A percentile compares a stretch with the other conserved stretches of the same genome.
Evolutionary conservation across 1,140 invertebrate genomes (phyloP).

Genomic region (Megalonaias nervosa): DNA sequence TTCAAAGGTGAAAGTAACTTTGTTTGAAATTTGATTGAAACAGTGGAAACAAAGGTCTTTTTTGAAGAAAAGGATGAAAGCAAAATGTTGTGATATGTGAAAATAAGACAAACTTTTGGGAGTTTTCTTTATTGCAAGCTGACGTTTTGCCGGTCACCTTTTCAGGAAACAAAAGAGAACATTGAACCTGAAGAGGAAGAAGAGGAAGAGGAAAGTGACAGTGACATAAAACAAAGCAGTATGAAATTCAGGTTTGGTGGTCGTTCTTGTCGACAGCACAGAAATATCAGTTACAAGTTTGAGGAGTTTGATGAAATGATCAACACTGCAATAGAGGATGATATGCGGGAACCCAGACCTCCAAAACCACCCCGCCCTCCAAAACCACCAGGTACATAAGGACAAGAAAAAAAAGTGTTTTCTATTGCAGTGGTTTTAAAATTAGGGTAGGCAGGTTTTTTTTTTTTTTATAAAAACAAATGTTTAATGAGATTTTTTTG

Average conservation of each 20-base stretch:
- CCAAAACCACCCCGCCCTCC: constrained; percentile 34
- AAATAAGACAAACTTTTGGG: no score
- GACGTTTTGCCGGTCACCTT: no score
- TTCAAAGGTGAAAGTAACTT: no score
- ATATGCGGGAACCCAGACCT: constrained; percentile 49
- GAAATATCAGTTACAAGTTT: constrained; percentile 83
- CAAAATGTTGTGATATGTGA: no score
- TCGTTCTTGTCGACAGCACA: constrained; percentile 62
- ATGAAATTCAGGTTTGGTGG: constrained; percentile 30
- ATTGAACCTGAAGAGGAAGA: constrained; percentile 27
- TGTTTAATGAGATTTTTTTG: no score
- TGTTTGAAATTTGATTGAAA: no score
- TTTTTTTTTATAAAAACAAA: not conserved
- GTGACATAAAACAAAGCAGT: no score
- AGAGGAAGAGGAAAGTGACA: constrained; percentile 31
- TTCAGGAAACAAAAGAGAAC: constrained; percentile 39
- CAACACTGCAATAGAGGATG: constrained; percentile 88
- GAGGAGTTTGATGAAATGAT: constrained; percentile 96
- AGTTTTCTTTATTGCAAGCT: no score
- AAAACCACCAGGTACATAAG: constrained; percentile 36
- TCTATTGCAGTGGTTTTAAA: not conserved
- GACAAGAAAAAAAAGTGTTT: not conserved
- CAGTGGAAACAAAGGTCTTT: no score
- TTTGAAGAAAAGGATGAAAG: no score
- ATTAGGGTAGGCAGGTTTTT: not conserved